phyloP scores from a whole-genome alignment of 2,797 vertebrate genomes.

The Premnoplex brunnescens region DNA sequence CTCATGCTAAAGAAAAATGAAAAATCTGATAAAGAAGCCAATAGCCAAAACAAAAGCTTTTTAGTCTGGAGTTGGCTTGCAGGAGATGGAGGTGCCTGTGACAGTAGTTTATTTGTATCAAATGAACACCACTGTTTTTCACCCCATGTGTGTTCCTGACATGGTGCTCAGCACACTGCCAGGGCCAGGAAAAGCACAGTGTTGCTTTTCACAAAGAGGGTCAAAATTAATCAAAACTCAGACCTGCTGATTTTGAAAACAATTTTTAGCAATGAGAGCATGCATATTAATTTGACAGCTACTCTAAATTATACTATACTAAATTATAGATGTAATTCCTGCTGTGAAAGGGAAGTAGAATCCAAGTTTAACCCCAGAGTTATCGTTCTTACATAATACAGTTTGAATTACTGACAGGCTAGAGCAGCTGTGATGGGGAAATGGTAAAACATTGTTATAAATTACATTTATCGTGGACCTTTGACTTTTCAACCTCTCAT shows the following conservation, averaged over 20 bases:
- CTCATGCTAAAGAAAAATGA: not conserved
- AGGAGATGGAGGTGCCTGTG: not conserved
- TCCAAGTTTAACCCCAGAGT: not conserved
- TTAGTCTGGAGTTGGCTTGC: not conserved
- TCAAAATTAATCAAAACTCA: not conserved
- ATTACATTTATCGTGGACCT: not conserved
- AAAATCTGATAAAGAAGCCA: not conserved
- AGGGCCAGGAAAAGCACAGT: not conserved
- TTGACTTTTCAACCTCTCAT: not conserved
- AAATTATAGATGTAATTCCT: not conserved
- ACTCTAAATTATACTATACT: not conserved
- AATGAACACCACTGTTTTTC: not conserved
- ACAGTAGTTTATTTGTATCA: not conserved
- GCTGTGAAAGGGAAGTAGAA: not conserved
- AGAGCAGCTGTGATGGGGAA: not conserved
- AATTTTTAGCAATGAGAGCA: not conserved
- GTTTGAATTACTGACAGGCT: not conserved
- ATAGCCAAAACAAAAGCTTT: not conserved
- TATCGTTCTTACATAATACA: not conserved
- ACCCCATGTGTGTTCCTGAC: not conserved
- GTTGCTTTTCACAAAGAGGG: not conserved
- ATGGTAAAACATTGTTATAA: not conserved
- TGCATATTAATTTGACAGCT: not conserved
- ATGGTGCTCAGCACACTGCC: not conserved
- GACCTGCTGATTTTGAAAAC: not conserved